Conservation (phyloP, 64 coral and sea anemone species). For the Porites lutea region DNA sequence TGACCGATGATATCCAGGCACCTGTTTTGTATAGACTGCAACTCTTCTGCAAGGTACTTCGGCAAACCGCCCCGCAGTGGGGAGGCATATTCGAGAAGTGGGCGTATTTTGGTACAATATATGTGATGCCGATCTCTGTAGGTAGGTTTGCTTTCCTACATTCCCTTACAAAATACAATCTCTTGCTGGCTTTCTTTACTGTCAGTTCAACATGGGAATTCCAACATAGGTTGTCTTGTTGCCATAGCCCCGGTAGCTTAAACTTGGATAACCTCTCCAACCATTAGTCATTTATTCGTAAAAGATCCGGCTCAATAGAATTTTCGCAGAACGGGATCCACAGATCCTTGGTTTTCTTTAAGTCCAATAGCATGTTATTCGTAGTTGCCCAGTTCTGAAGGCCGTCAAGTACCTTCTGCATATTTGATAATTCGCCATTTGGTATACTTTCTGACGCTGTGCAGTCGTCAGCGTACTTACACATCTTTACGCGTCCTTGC, state of each 20-base stretch:
- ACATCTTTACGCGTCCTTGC: neutral
- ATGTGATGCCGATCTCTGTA: too few relatives aligned
- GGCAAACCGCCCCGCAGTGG: neutral
- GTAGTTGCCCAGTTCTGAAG: constrained; percentile 38
- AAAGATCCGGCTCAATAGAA: constrained; percentile 44
- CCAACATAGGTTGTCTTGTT: neutral
- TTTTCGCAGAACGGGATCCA: constrained; percentile 3
- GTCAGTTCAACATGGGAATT: too few relatives aligned
- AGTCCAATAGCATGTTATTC: neutral
- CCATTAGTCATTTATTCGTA: neutral
- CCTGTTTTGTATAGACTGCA: too few relatives aligned
- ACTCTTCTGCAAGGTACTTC: too few relatives aligned
- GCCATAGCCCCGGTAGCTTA: constrained; percentile 42
- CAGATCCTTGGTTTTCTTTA: constrained; percentile 71
- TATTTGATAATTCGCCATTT: constrained; percentile 7
- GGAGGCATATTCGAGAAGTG: too few relatives aligned
- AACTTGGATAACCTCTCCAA: constrained; percentile 5
- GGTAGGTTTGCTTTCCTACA: too few relatives aligned
- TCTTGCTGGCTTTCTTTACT: too few relatives aligned
- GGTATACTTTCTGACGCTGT: constrained; percentile 42
- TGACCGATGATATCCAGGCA: too few relatives aligned
- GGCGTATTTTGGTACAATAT: too few relatives aligned
- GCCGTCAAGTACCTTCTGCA: constrained; percentile 42
- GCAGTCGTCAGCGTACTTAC: constrained; percentile 71
- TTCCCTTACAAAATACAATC: too few relatives aligned